Percentiles rank a stretch among this genome's conserved stretches.
These are phyloP conservation scores for Ambastaia sidthimunki DNA, from an alignment of 2,797 vertebrate species.

Conservation along the genomic window DNA sequence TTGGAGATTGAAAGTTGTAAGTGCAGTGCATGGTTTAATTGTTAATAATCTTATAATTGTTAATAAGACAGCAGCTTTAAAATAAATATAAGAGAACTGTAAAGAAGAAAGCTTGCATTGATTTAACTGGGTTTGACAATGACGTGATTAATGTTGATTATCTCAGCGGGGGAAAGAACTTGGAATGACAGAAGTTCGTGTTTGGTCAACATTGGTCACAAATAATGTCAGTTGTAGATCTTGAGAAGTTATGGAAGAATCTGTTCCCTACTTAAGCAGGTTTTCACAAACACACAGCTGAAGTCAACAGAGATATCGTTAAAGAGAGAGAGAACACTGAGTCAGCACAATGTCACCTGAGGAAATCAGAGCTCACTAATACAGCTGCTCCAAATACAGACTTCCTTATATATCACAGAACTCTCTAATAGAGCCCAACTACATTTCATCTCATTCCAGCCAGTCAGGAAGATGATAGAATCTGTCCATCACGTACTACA, in stretches of 20 bases:
- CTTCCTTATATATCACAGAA: background rate
- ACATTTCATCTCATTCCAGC: constrained; percentile 21
- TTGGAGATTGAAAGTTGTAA: constrained; percentile 96
- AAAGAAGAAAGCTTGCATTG: too few relatives aligned
- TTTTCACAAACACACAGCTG: background rate
- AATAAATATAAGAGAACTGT: too few relatives aligned
- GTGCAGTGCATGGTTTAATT: constrained; percentile 62
- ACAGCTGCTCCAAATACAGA: constrained; percentile 21
- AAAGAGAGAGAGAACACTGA: background rate
- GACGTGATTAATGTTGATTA: too few relatives aligned
- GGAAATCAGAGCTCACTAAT: constrained; percentile 20
- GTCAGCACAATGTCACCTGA: background rate
- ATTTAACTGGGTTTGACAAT: too few relatives aligned
- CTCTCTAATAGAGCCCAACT: constrained; percentile 21
- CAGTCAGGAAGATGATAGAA: constrained; percentile 12
- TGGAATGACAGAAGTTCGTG: background rate
- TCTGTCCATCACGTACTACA: background rate
- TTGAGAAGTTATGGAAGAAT: background rate
- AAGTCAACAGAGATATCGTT: background rate
- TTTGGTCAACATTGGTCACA: background rate
- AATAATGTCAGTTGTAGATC: background rate
- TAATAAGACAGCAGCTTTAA: too few relatives aligned
- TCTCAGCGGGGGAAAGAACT: background rate
- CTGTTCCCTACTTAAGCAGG: background rate
- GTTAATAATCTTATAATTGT: background rate